Base-by-base conservation (phyloP, 2,113 vertebrate genomes). In the Tapirus terrestris region DNA sequence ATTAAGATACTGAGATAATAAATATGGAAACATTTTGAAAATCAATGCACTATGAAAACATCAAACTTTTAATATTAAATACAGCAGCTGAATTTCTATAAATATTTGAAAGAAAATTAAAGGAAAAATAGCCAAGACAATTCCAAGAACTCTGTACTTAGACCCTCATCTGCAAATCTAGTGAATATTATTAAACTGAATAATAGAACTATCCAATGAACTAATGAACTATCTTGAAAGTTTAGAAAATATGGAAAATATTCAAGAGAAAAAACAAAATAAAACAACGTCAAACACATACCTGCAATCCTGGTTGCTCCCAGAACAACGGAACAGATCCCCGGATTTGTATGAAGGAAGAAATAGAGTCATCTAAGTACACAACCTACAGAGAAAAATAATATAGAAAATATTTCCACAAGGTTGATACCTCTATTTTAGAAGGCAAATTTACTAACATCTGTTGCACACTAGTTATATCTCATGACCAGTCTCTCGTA, bases 291-390 rank as follows among this genome's bases (percentile, higher is more conserved):
- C 33, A 87, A 67, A 72, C 13, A 65, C 97, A 97, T 98, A 99
- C 99, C 99, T 99, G 99, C 96, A 99, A 99, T 63, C 99, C 99
- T 39, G 99, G 99, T 88, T 99, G 99, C 93, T 99, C 99, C 99
- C 99, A 99, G 98, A 99, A 99, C 93, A 99, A 98, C 2, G 99
- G 99, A 97, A 99, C 99, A 96, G 99, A 99, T 29, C 99, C 99
- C 95, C 99, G 99, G 97, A 99, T 99, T 98, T 99, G 99, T 97
- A 99, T 99, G 98, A 99, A 99, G 72, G 99, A 99, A 4, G 99
- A 99, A 43, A 99, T 99, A 96, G 98, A 99, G 87, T 99, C 99
- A 97, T 99, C 99, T 88, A 99, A 99, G 98, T 99, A 99, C 81
- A 99, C 99, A 72, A 99, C 99, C 99, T 99, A 97, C 82, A 60